A percentile compares a stretch with the other conserved stretches of the same genome.
Conservation (phyloP, 2,113 vertebrate species). For the Fregata magnificens region DNA sequence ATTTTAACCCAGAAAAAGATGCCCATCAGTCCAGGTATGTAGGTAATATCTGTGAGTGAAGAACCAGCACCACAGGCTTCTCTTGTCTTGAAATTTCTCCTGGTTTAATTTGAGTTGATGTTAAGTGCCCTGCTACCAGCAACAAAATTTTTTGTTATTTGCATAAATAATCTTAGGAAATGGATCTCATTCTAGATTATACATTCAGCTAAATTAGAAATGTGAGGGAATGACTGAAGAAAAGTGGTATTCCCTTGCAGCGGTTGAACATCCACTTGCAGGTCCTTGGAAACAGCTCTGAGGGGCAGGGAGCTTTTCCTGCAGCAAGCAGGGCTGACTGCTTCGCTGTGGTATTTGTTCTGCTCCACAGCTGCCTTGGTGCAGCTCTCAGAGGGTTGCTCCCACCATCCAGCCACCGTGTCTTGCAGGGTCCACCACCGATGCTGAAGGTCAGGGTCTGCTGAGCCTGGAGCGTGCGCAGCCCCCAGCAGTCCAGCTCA, state of each 20-base stretch:
- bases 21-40: accelerated
- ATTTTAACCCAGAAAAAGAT: neutral
- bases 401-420: too few species aligned
- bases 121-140: neutral
- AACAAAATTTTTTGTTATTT: neutral
- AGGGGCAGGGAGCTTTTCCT: neutral
- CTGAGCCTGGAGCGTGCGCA: neutral
- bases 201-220: neutral
- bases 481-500: too few species aligned
- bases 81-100: neutral
- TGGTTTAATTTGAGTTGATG: neutral
- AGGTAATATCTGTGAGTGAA: neutral
- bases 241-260: neutral
- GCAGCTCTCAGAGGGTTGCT: neutral
- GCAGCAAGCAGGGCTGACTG: neutral
- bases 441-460: neutral
- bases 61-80: neutral
- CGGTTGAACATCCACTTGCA: neutral
- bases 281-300: neutral
- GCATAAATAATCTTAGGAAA: neutral
- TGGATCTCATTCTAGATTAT: neutral
- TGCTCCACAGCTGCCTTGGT: neutral
- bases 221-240: neutral
- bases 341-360: too few species aligned
- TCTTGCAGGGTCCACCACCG: neutral